Percentiles rank a stretch among this genome's conserved stretches.
phyloP scores from a whole-genome alignment of 2,888 invertebrate genomes.

The Dyspetes luteomarginatus region DNA sequence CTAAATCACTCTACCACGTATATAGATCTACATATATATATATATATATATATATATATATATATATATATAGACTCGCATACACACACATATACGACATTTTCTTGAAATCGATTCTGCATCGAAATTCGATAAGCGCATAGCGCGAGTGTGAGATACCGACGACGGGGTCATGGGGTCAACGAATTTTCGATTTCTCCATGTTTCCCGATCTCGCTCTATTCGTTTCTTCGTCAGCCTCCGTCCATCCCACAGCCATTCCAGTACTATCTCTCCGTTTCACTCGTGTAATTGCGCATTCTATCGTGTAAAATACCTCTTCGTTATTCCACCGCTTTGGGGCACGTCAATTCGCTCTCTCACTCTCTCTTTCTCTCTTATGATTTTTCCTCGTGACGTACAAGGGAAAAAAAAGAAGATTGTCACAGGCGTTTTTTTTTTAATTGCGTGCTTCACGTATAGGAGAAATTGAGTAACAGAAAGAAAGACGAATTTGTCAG shows the following conservation, averaged over 20 bases:
- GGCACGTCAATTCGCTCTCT: not conserved
- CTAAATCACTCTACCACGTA: no score
- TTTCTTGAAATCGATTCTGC: constrained; percentile 28
- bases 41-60: no score
- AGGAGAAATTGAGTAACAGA: not conserved
- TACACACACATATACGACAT: not conserved
- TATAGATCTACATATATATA: no score
- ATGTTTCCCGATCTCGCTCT: constrained; percentile 23
- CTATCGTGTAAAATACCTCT: constrained; percentile 20
- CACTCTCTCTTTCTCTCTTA: not conserved
- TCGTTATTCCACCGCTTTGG: constrained; percentile 13
- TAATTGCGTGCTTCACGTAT: not conserved
- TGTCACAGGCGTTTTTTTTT: not conserved
- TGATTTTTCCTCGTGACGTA: no score
- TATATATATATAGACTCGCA: no score
- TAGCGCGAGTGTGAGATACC: not conserved
- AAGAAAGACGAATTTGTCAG: no score
- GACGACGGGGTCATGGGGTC: constrained; percentile 49
- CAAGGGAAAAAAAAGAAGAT: not conserved
- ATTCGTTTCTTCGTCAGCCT: not conserved
- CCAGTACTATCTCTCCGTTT: no score
- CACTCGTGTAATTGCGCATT: constrained; percentile 1
- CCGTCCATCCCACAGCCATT: not conserved
- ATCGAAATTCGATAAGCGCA: constrained; percentile 45
- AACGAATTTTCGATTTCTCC: constrained; percentile 41